A percentile compares a stretch with the other conserved stretches of the same genome.
Evolutionary conservation across 2,888 invertebrate species (phyloP).

Genomic region (Eretmocerus hayati): DNA sequence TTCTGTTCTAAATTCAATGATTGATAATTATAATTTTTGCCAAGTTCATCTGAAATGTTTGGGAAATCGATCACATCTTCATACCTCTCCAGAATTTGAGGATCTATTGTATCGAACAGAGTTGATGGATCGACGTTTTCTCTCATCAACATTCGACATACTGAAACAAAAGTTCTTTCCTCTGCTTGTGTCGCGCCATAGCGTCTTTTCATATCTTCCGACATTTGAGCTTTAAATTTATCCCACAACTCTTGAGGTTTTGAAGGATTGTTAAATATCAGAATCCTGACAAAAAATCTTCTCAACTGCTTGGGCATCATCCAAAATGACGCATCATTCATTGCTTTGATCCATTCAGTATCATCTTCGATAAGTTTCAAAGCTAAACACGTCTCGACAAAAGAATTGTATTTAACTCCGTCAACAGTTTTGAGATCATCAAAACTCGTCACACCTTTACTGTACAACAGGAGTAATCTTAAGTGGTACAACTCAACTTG

Average conservation of each 20-base stretch:
- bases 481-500: conserved; percentile 30
- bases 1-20: conserved; percentile 23
- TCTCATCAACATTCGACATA: not conserved
- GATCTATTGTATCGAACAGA: not conserved
- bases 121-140: no score
- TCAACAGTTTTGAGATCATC: conserved; percentile 28
- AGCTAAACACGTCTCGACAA: conserved; percentile 13
- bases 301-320: conserved; percentile 30
- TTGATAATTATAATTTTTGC: conserved; percentile 6
- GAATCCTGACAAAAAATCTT: conserved; percentile 29
- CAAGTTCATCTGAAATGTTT: no score
- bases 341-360: conserved; percentile 13
- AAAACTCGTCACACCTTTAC: conserved; percentile 28
- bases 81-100: no score
- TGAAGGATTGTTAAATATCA: conserved; percentile 23
- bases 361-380: conserved; percentile 14
- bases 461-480: conserved; percentile 27
- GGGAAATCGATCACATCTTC: no score
- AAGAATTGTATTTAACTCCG: conserved; percentile 23
- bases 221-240: conserved; percentile 23
- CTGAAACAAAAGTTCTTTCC: not conserved
- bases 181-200: no score
- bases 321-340: conserved; percentile 16
- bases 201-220: conserved; percentile 25
- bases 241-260: conserved; percentile 23